Evolutionary conservation across 2,113 vertebrate genomes (phyloP).

Genomic region (Verasper variegatus): DNA sequence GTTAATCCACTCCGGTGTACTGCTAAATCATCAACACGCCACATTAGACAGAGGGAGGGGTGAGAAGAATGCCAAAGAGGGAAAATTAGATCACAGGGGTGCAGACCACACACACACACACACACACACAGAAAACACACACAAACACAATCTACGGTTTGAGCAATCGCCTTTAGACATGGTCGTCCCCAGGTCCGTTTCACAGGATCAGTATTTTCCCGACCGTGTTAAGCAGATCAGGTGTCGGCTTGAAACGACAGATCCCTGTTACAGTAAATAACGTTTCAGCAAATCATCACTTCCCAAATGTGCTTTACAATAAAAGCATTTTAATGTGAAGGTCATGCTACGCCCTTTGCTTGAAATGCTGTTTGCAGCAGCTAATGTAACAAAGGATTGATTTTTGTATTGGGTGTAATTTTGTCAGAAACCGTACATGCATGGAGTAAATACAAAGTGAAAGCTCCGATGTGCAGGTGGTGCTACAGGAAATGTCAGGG

Average conservation of each 20-base stretch:
- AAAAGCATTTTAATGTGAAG: slow-evolving; percentile 5
- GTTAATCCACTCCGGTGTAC: slow-evolving; percentile 59
- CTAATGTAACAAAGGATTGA: neutral
- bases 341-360: neutral
- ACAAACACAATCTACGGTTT: neutral
- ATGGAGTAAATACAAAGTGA: neutral
- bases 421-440: neutral
- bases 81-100: slow-evolving; percentile 11
- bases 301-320: slow-evolving; percentile 12
- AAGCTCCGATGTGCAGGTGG: no score
- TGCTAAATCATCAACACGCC: slow-evolving; percentile 58
- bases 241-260: neutral
- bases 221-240: neutral
- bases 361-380: neutral
- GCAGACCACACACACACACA: slow-evolving; percentile 22
- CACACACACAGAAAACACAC: neutral
- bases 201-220: neutral
- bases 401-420: neutral
- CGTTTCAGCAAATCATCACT: neutral
- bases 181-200: neutral
- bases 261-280: slow-evolving; percentile 7
- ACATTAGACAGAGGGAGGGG: slow-evolving; percentile 19
- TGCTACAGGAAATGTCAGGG: neutral
- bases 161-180: neutral
- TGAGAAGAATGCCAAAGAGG: slow-evolving; percentile 11